Base-by-base conservation (phyloP, 2,113 vertebrate species). In the Antennarius striatus region DNA sequence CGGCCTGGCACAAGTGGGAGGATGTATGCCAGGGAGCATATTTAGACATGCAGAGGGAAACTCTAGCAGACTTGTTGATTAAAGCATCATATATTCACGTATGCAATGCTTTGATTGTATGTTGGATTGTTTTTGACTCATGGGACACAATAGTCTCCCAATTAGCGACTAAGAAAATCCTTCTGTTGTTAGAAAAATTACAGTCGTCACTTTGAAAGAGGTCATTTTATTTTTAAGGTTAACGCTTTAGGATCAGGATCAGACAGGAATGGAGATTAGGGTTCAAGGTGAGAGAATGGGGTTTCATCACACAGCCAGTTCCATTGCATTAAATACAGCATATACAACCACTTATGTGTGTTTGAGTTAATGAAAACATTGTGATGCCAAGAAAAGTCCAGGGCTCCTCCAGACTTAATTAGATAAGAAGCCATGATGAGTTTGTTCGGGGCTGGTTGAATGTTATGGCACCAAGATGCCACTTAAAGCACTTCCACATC, bases 21-120 rank as follows among this genome's bases (percentile, higher is more conserved):
- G 80, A 86, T 73, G 63, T 77, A 82, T 78, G 64, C 16, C 60
- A 40, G 57, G 39, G 71, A 63, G 58, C 68, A 75, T 76, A 77
- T 75, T 75, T 55, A 55, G 48, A 77, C 73, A 63, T 70, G 56
- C 69, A 60, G 45, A 39, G 32, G 66, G 59, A 84, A 89, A 87
- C 81, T 88, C 78, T 14, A 16, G 29, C 57, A 64, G 86, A 91
- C 89, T 91, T 90, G 88, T 91, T 90, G 89, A 91, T 87, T 73
- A 62, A 54, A 77, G 48, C 57, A 42, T 49, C 14, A 56, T 13
- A 57, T 66, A 64, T 66, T 75, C 47, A 64, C 10, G 42, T 47
- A 75, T 49, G 36, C 22, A 50, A 7, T 15, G 50, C n/a, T 22
- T 52, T 71, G 13, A 49, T 56, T 57, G 13, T 56, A 6, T 15